phyloP scores from a whole-genome alignment of 2,797 vertebrate genomes.

The Eurystomus glaucurus region DNA sequence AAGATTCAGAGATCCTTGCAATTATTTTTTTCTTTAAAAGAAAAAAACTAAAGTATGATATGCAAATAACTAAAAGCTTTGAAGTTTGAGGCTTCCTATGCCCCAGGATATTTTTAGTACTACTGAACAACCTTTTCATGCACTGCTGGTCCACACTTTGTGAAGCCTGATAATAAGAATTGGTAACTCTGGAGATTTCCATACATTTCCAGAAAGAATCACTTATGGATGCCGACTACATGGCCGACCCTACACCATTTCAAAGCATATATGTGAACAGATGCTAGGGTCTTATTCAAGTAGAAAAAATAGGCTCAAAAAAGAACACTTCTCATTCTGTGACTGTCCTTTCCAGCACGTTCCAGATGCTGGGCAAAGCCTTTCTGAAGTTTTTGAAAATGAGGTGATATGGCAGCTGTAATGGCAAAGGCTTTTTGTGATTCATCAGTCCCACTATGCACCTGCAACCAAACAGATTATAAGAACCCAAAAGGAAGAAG shows the following conservation, averaged over 20 bases:
- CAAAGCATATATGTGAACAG: background rate
- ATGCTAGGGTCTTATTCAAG: background rate
- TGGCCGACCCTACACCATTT: background rate
- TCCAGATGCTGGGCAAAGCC: background rate
- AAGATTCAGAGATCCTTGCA: background rate
- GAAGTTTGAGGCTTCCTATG: background rate
- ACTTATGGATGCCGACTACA: background rate
- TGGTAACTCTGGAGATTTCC: background rate
- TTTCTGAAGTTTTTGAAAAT: background rate
- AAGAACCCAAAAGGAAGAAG: background rate
- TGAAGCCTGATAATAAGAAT: background rate
- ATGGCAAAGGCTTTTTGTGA: background rate
- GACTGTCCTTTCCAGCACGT: background rate
- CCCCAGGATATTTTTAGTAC: background rate
- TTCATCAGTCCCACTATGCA: background rate
- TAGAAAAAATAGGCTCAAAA: background rate
- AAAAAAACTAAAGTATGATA: background rate
- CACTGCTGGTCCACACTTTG: background rate
- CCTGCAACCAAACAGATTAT: background rate
- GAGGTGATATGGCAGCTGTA: background rate
- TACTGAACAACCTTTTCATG: background rate
- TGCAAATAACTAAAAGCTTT: background rate
- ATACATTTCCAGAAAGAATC: background rate
- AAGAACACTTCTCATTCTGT: background rate
- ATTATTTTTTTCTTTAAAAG: background rate